Evolutionary conservation across 1,140 invertebrate genomes (phyloP), one percentile per base, ranked within the genome.

Genomic region (Subanguina moxae): DNA sequence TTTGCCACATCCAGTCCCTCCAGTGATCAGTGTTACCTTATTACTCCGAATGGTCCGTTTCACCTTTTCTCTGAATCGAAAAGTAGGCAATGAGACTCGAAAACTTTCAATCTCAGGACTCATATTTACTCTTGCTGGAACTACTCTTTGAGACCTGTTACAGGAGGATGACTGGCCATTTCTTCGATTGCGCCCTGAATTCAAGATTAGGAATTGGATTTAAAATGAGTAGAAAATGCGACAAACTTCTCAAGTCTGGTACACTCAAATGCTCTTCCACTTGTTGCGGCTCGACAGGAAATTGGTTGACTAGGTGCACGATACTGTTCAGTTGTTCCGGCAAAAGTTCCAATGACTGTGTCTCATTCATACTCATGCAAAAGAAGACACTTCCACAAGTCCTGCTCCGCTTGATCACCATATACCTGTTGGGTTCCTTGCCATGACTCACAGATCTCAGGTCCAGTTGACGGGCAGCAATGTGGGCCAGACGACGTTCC

Each of bases 1-100:
- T 86, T 94, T 94, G 0, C 92, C 92, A 28, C 89, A 91, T 0
- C 91, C 91, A 0, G 91, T 96, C 69, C 90, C 89, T 17, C 48
- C 48, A 28, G 57, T 61, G 7, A 68, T 65, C n/a, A 68, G 7
- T 61, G 66, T 68, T 23, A 68, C 66, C 17, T 32, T 19, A 43
- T 46, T 11, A n/a, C 8, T 15, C 13, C 42, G 30, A 11, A 62
- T 45, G 43, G 61, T 19, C 19, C 19, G 32, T 62, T 42, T 42
- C 25, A 62, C 42, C 23, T 62, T 42, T 1, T 25, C 42, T 46
- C 30, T 62, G 11, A 62, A 62, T n/a, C 42, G 30, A 30, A 25
- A 62, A 27, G 30, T 45, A 15, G 61, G 61, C 9, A 62, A 42
- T 42, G 61, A 62, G 11, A 21, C 15, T 45, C 61, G 61, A 27